A percentile compares a stretch with the other conserved stretches of the same genome.
These are phyloP conservation scores for Nomada flava DNA, from an alignment of 2,888 invertebrate species.

Conservation along the genomic window DNA sequence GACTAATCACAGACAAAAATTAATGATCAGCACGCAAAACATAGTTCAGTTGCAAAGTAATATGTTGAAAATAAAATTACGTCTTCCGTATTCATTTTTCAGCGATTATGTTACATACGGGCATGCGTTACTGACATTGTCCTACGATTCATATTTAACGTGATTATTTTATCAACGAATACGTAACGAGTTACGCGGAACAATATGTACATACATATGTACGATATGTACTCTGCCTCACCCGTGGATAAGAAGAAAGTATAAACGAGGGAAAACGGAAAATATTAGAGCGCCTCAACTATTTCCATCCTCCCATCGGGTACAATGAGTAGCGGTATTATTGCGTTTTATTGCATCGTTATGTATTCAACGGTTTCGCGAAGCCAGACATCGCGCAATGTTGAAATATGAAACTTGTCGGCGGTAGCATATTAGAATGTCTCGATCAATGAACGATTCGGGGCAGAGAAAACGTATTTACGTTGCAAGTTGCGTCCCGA, in stretches of 20 bases:
- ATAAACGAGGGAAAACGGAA: background rate
- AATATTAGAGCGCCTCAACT: background rate
- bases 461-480: constrained; percentile 35
- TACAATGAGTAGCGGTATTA: constrained; percentile 20
- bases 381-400: constrained; percentile 44
- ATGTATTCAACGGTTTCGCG: constrained; percentile 30
- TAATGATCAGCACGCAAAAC: too few species aligned
- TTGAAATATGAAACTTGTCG: constrained; percentile 56
- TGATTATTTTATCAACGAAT: background rate
- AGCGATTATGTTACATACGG: too few species aligned
- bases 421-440: constrained; percentile 55
- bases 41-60: background rate
- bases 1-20: too few species aligned
- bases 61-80: background rate
- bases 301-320: constrained; percentile 32
- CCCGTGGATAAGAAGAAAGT: too few species aligned
- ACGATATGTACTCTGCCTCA: background rate
- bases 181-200: background rate
- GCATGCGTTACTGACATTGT: too few species aligned
- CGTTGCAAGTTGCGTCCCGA: constrained; percentile 41
- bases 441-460: constrained; percentile 45
- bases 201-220: too few species aligned
- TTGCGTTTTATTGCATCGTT: constrained; percentile 53
- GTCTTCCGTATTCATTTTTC: too few species aligned
- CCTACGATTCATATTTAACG: background rate